Percentiles rank a stretch among this genome's conserved stretches.
Conservation (phyloP, 2,797 vertebrate species). For the Alauda arvensis region DNA sequence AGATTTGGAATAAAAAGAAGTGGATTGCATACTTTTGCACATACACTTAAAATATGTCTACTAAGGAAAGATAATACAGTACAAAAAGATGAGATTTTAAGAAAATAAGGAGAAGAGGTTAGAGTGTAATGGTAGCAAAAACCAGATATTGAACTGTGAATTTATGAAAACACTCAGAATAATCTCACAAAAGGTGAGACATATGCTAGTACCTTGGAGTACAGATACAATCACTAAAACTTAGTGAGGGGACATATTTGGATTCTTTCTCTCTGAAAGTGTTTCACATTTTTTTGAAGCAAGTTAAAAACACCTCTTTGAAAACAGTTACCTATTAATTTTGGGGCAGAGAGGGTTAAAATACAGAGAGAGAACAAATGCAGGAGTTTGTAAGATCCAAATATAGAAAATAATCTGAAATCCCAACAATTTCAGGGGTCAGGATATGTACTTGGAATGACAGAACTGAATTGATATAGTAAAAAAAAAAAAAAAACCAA, state of each 20-base stretch:
- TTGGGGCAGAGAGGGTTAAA: background rate
- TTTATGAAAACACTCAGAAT: rapidly evolving
- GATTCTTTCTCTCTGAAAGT: background rate
- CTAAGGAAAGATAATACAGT: background rate
- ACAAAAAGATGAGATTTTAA: background rate
- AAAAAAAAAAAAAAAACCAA: background rate
- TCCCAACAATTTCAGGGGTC: background rate
- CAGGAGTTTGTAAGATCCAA: background rate
- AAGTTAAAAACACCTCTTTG: background rate
- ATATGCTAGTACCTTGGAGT: background rate
- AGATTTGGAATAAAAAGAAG: background rate
- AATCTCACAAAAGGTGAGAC: background rate
- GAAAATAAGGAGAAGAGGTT: background rate
- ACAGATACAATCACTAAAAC: background rate
- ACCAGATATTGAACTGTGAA: background rate
- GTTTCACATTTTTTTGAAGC: background rate
- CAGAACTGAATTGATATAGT: background rate
- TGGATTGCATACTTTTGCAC: background rate
- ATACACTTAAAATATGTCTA: background rate
- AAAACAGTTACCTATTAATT: background rate
- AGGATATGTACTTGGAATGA: background rate
- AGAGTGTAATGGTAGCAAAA: background rate
- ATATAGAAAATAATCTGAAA: background rate
- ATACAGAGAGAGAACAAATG: background rate
- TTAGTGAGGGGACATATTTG: background rate